Conservation (phyloP, 2,797 vertebrate genomes). For the Steatocranus sp. region DNA sequence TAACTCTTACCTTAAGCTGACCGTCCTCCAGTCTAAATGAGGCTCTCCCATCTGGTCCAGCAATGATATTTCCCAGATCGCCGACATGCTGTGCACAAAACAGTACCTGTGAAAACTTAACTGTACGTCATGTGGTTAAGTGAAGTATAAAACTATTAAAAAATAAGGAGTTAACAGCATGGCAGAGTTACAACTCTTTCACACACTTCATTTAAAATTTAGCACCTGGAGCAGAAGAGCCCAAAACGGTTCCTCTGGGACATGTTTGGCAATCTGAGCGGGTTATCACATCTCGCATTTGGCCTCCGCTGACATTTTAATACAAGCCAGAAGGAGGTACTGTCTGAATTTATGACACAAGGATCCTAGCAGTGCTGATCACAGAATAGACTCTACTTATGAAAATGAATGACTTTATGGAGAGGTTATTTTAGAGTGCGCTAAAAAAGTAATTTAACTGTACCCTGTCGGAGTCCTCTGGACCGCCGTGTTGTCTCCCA, state of each 20-base stretch:
- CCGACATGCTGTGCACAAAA: conserved; percentile 78
- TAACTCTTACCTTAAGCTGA: conserved; percentile 79
- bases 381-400: not conserved
- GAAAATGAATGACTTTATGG: not conserved
- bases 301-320: not conserved
- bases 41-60: conserved; percentile 76
- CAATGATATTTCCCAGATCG: conserved; percentile 87
- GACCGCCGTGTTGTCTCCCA: conserved; percentile 79
- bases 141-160: not conserved
- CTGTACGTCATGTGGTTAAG: not conserved
- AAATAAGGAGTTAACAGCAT: not conserved
- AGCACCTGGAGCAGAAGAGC: not conserved
- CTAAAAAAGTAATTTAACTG: not conserved
- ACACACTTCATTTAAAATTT: not conserved
- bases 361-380: not conserved
- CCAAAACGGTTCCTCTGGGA: not conserved
- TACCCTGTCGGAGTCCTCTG: conserved; percentile 79
- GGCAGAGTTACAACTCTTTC: not conserved
- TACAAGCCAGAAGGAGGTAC: not conserved
- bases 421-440: not conserved
- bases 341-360: not conserved
- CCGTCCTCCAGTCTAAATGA: conserved; percentile 82
- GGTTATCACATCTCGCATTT: not conserved
- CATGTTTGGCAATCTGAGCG: not conserved
- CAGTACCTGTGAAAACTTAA: not conserved